Percentiles rank a stretch among this genome's conserved stretches.
These are phyloP conservation scores for Tragelaphus imberbis DNA, from an alignment of 2,113 vertebrate species.

Conservation along the genomic window DNA sequence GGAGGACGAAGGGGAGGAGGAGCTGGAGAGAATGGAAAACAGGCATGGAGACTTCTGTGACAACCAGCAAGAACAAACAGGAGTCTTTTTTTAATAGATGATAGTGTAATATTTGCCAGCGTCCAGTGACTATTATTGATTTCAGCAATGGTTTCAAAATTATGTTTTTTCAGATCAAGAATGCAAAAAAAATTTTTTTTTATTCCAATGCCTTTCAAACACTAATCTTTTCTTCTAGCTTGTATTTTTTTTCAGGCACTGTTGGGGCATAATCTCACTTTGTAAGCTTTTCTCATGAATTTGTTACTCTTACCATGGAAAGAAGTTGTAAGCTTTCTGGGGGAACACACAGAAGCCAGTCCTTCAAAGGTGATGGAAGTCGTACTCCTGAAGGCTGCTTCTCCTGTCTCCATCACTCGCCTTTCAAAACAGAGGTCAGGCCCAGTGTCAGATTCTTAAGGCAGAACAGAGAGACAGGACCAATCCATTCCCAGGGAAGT, in stretches of 20 bases:
- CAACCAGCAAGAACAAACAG: not conserved
- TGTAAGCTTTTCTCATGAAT: not conserved
- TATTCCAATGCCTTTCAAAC: conserved; percentile 32
- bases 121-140: conserved; percentile 11
- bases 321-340: not conserved
- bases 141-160: conserved; percentile 25
- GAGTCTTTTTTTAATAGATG: not conserved
- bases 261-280: not conserved
- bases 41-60: not conserved
- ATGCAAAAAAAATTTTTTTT: not conserved
- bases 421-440: not conserved
- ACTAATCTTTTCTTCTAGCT: not conserved
- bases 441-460: not conserved
- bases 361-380: not conserved
- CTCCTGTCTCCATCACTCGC: not conserved
- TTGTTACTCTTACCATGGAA: not conserved
- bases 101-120: not conserved
- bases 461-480: not conserved
- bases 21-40: not conserved
- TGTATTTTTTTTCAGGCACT: conserved; percentile 34
- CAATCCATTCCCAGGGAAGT: not conserved
- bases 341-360: not conserved
- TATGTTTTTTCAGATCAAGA: conserved; percentile 28
- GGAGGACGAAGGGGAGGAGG: not conserved
- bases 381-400: not conserved